Conservation (phyloP, 2,113 vertebrate genomes). For the Gopherus flavomarginatus region DNA sequence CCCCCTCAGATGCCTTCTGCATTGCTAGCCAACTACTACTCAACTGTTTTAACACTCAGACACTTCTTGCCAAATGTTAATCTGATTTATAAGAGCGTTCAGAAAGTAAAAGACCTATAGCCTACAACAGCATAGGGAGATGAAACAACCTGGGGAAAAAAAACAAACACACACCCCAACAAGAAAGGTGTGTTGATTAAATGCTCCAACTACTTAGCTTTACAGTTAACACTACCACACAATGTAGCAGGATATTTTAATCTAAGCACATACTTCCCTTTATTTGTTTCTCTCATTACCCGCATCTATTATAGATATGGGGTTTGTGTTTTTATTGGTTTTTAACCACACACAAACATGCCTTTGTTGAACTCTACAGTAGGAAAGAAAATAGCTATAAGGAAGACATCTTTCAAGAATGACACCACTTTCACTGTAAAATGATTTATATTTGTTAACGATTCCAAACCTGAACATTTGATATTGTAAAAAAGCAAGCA, state of each 20-base stretch:
- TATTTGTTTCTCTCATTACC: background rate
- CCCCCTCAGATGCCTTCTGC: slow-evolving; percentile 16
- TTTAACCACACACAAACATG: background rate
- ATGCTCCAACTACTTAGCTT: slow-evolving; percentile 30
- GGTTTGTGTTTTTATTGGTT: background rate
- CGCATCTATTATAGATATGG: background rate
- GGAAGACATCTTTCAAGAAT: rapidly evolving
- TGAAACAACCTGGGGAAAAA: slow-evolving; percentile 60
- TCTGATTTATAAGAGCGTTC: background rate
- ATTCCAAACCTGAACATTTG: background rate
- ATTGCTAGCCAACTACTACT: slow-evolving; percentile 58
- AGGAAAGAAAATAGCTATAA: background rate
- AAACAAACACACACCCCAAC: background rate
- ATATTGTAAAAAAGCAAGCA: background rate
- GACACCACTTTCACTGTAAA: background rate
- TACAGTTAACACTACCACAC: background rate
- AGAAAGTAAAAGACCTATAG: slow-evolving; percentile 29
- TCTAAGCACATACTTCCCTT: background rate
- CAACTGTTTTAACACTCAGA: slow-evolving; percentile 40
- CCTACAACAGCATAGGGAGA: background rate
- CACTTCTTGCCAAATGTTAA: slow-evolving; percentile 7
- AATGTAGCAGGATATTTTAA: background rate
- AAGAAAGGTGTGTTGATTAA: slow-evolving; percentile 37
- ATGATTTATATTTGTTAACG: background rate
- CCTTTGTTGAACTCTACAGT: background rate